Evolutionary conservation across 2,888 invertebrate genomes (phyloP).

Genomic region (Pyralis farinalis): DNA sequence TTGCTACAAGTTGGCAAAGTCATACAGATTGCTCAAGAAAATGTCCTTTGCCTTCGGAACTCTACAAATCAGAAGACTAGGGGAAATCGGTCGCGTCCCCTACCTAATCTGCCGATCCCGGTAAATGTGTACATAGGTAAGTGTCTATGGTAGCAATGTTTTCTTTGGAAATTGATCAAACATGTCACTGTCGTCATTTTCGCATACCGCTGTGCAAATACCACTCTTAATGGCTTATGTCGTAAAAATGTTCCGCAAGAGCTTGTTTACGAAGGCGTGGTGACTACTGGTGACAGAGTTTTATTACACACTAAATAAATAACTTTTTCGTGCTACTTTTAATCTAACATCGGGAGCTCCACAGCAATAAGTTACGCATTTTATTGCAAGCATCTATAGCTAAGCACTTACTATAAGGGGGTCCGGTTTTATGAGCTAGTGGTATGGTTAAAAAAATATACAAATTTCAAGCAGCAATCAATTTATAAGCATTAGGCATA

Average conservation of each 20-base stretch:
- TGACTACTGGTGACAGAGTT: constrained; percentile 4
- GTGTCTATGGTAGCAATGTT: constrained; percentile 6
- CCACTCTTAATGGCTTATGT: constrained; percentile 3
- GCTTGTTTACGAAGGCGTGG: constrained; percentile 1
- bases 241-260: background rate
- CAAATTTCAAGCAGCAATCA: too few species aligned
- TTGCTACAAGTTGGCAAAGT: too few species aligned
- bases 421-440: too few species aligned
- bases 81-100: background rate
- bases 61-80: background rate
- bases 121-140: constrained; percentile 5
- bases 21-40: too few species aligned
- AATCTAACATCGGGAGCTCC: too few species aligned
- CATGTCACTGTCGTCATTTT: background rate
- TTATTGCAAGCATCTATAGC: too few species aligned
- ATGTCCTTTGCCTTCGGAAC: background rate
- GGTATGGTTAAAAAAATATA: too few species aligned
- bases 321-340: too few species aligned
- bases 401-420: too few species aligned
- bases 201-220: constrained; percentile 6
- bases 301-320: background rate
- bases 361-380: too few species aligned
- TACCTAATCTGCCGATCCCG: background rate
- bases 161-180: constrained; percentile 6
- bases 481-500: too few species aligned